Evolutionary conservation across 2,888 invertebrate genomes (phyloP).

Genomic region (Nephrotoma flavescens): DNA sequence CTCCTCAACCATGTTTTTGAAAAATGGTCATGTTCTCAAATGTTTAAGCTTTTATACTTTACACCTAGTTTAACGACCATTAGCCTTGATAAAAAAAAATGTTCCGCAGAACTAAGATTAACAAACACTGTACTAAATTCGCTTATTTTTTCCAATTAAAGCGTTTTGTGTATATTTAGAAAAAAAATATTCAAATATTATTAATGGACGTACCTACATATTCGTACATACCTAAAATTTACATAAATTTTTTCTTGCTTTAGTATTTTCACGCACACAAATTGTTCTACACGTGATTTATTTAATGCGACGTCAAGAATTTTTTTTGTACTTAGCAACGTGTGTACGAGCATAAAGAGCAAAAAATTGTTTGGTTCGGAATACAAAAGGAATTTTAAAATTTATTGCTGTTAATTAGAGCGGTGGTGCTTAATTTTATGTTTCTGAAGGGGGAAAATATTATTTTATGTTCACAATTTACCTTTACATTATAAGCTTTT

Average conservation of each 20-base stretch:
- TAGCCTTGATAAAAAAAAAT: background rate
- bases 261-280: background rate
- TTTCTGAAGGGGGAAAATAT: background rate
- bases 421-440: background rate
- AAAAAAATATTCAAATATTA: background rate
- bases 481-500: background rate
- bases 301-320: background rate
- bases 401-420: background rate
- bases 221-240: background rate
- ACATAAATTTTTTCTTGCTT: background rate
- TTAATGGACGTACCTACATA: background rate
- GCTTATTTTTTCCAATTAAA: too few relatives aligned
- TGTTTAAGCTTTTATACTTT: too few relatives aligned
- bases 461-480: background rate
- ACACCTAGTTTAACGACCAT: too few relatives aligned
- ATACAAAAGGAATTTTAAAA: background rate
- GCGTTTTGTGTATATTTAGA: background rate
- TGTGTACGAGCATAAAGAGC: too few relatives aligned
- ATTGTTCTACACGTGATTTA: background rate
- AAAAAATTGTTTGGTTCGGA: background rate
- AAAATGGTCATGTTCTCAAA: too few relatives aligned
- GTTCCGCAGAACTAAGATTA: background rate
- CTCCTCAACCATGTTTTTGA: too few relatives aligned
- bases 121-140: too few relatives aligned
- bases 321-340: background rate